Evolutionary conservation across 2,113 vertebrate genomes (phyloP), one percentile per base, ranked within the genome.

Genomic region (Apaloderma vittatum): DNA sequence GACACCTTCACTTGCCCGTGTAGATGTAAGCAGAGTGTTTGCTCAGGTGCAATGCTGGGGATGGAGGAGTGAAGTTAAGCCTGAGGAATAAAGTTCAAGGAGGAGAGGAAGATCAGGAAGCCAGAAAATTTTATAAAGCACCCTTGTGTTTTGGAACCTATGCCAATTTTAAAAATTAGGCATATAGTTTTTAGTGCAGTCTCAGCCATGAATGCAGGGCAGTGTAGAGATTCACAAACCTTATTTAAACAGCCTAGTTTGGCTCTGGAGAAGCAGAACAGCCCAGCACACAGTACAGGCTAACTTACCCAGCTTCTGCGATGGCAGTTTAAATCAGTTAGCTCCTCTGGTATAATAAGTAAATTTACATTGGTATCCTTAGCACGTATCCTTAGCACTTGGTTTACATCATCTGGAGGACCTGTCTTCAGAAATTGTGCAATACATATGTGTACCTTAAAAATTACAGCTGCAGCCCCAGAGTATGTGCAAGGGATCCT

Each of bases 171-270:
- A 61, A 97, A 95, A 96, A 72, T 45, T 61, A 95, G 73, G 93
- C 43, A 57, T 61, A 87, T 49, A 90, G 49, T 46, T 90, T 74
- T 79, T 29, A 71, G 68, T 48, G 61, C 82, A 93, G 94, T 37
- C 90, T 78, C 87, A 83, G 72, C 62, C 75, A 81, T 96, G 95
- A 97, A 96, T 96, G 80, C 80, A 79, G 77, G 76, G 61, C 84
- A 94, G 94, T 96, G 94, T 95, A 61, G 77, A 87, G 77, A 74
- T 84, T 95, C 91, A 93, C 80, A 93, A 84, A 65, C 65, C 76
- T 87, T 86, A 59, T 96, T 97, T 93, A 87, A 94, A 85, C 45
- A 94, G 36, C 66, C 86, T 61, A 68, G 73, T 84, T 87, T 94
- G 80, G 73, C 76, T 94, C 70, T 67, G 55, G 59, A 87, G 77